Evolutionary conservation across 1,140 invertebrate genomes (phyloP).

Genomic region (Galleria mellonella): DNA sequence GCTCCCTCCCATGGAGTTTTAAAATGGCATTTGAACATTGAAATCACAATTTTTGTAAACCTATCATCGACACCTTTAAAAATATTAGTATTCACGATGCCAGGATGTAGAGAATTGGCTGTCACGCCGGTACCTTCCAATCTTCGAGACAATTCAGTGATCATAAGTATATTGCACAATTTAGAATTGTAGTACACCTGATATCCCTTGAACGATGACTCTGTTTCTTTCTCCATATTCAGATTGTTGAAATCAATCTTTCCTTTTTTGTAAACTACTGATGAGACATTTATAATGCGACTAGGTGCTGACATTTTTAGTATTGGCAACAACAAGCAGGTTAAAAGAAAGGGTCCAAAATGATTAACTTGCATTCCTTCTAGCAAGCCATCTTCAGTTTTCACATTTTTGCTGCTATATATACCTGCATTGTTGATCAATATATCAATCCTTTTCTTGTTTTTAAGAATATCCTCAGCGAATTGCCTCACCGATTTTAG

Average conservation of each 20-base stretch:
- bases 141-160: not conserved
- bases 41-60: not conserved
- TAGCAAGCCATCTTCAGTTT: conserved; percentile 84
- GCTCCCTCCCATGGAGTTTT: conserved; percentile 45
- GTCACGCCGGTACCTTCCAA: not conserved
- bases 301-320: conserved; percentile 82
- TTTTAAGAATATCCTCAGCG: conserved; percentile 75
- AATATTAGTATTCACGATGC: conserved; percentile 1
- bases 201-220: conserved; percentile 7
- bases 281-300: conserved; percentile 87
- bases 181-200: not conserved
- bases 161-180: not conserved
- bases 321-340: conserved; percentile 78
- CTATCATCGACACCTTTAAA: not conserved
- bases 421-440: conserved; percentile 85
- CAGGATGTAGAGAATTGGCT: not conserved
- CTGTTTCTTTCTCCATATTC: conserved; percentile 71
- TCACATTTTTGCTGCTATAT: conserved; percentile 29
- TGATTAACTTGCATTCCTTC: conserved; percentile 89
- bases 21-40: not conserved
- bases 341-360: conserved; percentile 86
- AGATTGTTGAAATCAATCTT: conserved; percentile 82
- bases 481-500: conserved; percentile 82
- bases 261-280: conserved; percentile 81
- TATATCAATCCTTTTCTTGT: conserved; percentile 81